Conservation (phyloP, 2,113 vertebrate genomes). For the Perca fluviatilis region DNA sequence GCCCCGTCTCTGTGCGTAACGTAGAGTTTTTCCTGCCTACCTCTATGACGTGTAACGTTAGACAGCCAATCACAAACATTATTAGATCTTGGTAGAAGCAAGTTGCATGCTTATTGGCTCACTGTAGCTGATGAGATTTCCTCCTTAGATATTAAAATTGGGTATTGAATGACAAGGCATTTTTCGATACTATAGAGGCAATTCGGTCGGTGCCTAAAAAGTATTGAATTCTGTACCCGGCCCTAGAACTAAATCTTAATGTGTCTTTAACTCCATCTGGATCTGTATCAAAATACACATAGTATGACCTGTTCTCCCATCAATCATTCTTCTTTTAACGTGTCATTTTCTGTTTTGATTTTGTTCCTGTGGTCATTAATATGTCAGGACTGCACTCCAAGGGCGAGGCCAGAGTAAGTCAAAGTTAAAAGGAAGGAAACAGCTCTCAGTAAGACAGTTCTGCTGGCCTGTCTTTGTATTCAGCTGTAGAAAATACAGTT, state of each 20-base stretch:
- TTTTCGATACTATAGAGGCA: too few species aligned
- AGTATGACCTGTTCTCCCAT: neutral
- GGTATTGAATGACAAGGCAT: too few species aligned
- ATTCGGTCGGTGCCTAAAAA: too few species aligned
- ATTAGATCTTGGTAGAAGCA: too few species aligned
- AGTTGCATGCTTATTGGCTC: too few species aligned
- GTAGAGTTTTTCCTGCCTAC: too few species aligned
- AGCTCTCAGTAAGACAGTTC: neutral
- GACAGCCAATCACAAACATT: too few species aligned
- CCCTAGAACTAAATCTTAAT: neutral
- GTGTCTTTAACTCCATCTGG: neutral
- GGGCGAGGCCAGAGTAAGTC: neutral
- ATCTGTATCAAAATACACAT: neutral
- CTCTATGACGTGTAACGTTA: too few species aligned
- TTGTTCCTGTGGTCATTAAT: neutral
- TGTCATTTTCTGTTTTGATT: neutral
- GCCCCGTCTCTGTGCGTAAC: too few species aligned
- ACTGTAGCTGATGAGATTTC: too few species aligned
- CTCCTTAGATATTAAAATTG: too few species aligned
- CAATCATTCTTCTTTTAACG: neutral
- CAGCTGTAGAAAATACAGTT: neutral
- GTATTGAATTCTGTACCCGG: too few species aligned
- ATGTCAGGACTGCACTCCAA: neutral
- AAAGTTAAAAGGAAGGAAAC: neutral
- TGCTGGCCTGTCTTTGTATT: neutral